phyloP scores from a whole-genome alignment of 2,113 vertebrate genomes.

The Eira barbara region DNA sequence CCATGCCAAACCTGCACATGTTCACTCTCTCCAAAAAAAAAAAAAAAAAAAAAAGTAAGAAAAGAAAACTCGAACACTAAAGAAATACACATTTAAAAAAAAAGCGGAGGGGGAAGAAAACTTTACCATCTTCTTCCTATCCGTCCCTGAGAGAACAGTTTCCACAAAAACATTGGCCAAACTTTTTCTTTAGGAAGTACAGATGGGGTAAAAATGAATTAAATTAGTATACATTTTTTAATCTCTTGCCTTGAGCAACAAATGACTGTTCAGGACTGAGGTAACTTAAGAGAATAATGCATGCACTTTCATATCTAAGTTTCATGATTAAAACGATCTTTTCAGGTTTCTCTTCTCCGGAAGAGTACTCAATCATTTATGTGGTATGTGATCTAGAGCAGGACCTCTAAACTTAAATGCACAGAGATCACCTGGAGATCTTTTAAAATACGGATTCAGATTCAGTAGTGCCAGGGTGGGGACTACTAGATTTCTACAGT shows the following conservation, averaged over 20 bases:
- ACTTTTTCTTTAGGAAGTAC: constrained; percentile 27
- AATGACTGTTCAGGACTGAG: background rate
- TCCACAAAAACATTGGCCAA: background rate
- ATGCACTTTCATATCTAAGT: background rate
- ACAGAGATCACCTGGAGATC: background rate
- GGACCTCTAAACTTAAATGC: background rate
- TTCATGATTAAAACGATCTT: background rate
- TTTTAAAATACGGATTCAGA: background rate
- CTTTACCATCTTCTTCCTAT: background rate
- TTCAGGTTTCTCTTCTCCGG: background rate
- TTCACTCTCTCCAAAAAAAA: background rate
- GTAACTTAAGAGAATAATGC: background rate
- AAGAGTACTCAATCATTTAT: background rate
- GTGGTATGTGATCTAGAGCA: background rate
- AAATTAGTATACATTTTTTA: constrained; percentile 30
- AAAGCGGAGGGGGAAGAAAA: background rate
- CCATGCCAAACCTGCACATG: background rate
- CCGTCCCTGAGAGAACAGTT: background rate
- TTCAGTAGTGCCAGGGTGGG: background rate
- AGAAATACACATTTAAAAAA: background rate
- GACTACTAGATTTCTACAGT: background rate
- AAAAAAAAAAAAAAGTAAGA: background rate
- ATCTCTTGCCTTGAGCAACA: background rate
- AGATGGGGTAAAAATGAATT: constrained; percentile 22
- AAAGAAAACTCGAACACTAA: background rate